Base-by-base conservation (phyloP, 2,113 vertebrate species). In the Callospermophilus lateralis region DNA sequence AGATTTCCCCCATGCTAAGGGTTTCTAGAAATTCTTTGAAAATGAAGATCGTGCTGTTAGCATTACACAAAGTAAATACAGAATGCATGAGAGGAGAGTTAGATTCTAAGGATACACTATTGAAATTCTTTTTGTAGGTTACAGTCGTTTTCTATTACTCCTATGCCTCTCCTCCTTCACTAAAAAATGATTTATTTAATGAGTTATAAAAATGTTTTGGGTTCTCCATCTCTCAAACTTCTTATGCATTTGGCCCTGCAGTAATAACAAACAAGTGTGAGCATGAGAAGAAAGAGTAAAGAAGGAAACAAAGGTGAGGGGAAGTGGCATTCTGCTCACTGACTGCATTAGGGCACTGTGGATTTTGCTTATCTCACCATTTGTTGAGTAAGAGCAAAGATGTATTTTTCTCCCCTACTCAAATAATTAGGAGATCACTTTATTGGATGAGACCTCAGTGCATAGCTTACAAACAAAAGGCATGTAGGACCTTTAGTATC, bases 21-120 rank as follows among this genome's bases (percentile, higher is more conserved):
- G 51, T 79, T 88, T 88, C 78, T 16, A 37, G 30, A 88, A 81
- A 90, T 78, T 68, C 28, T 91, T 96, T 95, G 80, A 78, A 81
- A 96, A 74, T 26, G 51, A 42, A 84, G 53, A 76, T 24, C 4
- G 34, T 37, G 39, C 72, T 81, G 32, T 76, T 80, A 70, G 16
- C 45, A 24, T 58, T 70, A 81, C 51, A 39, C 5, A 61, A 20
- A 34, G 24, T 81, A 63, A 85, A 30, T 61, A 37, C 17, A 55
- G 55, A 77, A 42, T 34, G 4, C 32, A 11, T 4, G 5, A 63
- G 37, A 51, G n/a, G 37, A 53, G n/a, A 67, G 24, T 45, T 45
- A 45, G 45, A 45, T 45, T 45, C 45, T 68, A 67, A 90, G 53
- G 55, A 13, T 39, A 39, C 39, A 67, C 70, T 73, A 93, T 42